A percentile compares a stretch with the other conserved stretches of the same genome.
These are phyloP conservation scores for Campoplex nolae DNA, from an alignment of 2,888 invertebrate species.

Conservation along the genomic window DNA sequence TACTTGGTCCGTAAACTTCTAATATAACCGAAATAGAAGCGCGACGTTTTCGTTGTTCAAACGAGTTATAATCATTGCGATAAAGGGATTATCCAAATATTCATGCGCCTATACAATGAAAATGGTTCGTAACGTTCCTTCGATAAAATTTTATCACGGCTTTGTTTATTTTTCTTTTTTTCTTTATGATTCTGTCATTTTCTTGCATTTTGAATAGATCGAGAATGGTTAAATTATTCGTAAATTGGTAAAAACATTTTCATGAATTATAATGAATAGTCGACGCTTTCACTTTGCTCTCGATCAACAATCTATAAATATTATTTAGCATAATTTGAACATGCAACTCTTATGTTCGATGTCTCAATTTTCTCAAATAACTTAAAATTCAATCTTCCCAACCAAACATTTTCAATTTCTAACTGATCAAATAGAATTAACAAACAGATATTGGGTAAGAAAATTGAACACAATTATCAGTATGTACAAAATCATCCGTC, in stretches of 20 bases:
- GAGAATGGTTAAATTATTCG: neutral
- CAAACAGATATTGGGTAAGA: too few relatives aligned
- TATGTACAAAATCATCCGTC: too few relatives aligned
- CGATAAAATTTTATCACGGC: neutral
- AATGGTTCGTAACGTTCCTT: neutral
- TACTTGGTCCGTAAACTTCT: constrained; percentile 24
- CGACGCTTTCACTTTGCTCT: too few relatives aligned
- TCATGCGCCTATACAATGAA: neutral
- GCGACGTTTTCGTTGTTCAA: constrained; percentile 3
- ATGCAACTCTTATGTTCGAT: too few relatives aligned
- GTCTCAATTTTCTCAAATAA: too few relatives aligned
- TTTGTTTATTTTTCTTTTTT: neutral
- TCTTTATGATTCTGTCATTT: neutral
- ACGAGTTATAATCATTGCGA: neutral
- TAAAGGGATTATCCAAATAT: constrained; percentile 2
- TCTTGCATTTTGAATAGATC: neutral
- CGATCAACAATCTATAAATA: neutral
- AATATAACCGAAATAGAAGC: constrained; percentile 28
- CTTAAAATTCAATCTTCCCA: too few relatives aligned
- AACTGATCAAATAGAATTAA: too few relatives aligned
- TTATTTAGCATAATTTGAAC: neutral
- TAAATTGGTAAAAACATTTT: neutral
- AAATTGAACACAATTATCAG: too few relatives aligned
- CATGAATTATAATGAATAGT: neutral
- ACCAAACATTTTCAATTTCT: too few relatives aligned